phyloP scores from a whole-genome alignment of 1,140 invertebrate genomes.

The Formica exsecta region DNA sequence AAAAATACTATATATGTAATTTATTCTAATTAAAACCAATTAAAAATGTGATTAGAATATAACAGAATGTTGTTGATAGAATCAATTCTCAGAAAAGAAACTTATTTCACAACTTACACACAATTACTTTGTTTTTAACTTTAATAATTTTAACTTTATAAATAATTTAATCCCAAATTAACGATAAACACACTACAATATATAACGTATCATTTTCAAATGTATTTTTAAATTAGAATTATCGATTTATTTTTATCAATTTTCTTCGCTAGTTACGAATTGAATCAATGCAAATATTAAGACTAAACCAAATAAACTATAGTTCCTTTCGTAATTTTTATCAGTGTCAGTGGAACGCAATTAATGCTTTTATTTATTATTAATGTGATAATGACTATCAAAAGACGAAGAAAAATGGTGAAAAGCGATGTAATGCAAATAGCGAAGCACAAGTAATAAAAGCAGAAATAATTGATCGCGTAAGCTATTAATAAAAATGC shows the following conservation, averaged over 20 bases:
- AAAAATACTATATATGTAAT: not conserved
- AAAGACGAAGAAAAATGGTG: not conserved
- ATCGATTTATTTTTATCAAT: conserved; percentile 31
- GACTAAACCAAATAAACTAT: not conserved
- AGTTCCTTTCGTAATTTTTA: conserved; percentile 2
- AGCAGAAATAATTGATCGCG: conserved; percentile 1
- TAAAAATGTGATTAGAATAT: not conserved
- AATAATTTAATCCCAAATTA: not conserved
- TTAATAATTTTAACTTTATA: not conserved
- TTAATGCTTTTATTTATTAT: conserved; percentile 11
- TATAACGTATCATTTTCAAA: conserved; percentile 56
- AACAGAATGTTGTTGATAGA: not conserved
- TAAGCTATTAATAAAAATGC: conserved; percentile 5
- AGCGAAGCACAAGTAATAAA: not conserved
- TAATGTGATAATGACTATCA: not conserved
- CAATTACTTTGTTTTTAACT: not conserved
- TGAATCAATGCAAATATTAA: not conserved
- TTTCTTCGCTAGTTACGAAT: conserved; percentile 60
- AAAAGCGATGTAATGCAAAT: not conserved
- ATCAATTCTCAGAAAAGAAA: not conserved
- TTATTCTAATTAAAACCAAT: conserved; percentile 2
- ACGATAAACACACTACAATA: not conserved
- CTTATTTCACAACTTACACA: not conserved
- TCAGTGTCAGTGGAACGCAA: conserved; percentile 45
- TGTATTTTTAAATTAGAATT: not conserved